Base-by-base conservation (phyloP, 2,888 invertebrate species). In the Hyposoter didymator region DNA sequence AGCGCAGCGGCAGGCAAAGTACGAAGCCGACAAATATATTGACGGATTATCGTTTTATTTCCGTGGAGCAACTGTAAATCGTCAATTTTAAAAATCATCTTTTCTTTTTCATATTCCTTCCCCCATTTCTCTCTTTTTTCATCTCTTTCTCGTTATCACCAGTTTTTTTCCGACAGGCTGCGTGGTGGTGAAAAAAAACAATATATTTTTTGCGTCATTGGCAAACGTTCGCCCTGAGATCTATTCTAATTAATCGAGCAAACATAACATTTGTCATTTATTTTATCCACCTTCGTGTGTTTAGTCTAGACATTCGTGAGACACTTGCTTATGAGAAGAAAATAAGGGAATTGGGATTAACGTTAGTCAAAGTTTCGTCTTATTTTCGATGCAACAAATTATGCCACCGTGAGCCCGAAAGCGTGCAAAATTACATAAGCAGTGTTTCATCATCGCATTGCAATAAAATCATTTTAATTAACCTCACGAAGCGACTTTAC, bases 391-490 rank as follows among this genome's bases (percentile, higher is more conserved):
- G 49, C 62, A 32, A 69, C 19, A 49, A 39, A 55, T n/a, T 10
- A 43, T 64, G 14, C 39, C 19, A 47, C 69, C 35, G 17, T 55
- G 67, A 72, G 35, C 64, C 52, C 75, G 66, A 47, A 84, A 84
- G 84, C 84, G 84, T 84, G 84, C 84, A 76, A 69, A 75, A 76
- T 62, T 49, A 75, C 72, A 72, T 28, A 73, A 84, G 84, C 84
- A 55, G 75, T 76, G 79, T 35, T 52, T 22, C 49, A 39, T 75
- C 47, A 72, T 69, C 35, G 28, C 35, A 73, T 76, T 72, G 39
- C 28, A 67, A 69, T 17, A 28, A 69, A 67, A 78, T 22, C 8
- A 67, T 78, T 39, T 52, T 0, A 39, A 39, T 7, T 12, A 47
- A n/a, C n/a, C n/a, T n/a, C n/a, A n/a, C n/a, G n/a, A n/a, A n/a